Evolutionary conservation across 2,113 vertebrate genomes (phyloP).

Genomic region (Cygnus buccinator): DNA sequence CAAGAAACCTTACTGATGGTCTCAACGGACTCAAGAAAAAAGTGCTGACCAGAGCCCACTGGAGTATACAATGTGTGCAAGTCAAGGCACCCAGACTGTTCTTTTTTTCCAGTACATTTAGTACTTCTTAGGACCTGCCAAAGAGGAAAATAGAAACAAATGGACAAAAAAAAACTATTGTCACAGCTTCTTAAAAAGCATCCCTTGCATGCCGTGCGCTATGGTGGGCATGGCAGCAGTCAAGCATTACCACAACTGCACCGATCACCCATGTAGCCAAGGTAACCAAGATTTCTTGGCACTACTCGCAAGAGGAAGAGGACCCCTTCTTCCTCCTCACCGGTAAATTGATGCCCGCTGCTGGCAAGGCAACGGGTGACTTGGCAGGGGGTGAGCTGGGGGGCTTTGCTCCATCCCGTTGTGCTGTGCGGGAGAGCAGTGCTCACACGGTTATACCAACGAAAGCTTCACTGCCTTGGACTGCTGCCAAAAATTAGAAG

Average conservation of each 20-base stretch:
- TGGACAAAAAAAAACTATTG: neutral
- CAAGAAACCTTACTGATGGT: neutral
- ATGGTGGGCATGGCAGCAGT: neutral
- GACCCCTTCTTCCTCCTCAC: neutral
- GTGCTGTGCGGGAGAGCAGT: neutral
- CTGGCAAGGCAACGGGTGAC: neutral
- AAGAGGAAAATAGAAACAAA: neutral
- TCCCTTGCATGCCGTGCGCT: neutral
- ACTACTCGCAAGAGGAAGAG: neutral
- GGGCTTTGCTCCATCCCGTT: fast-evolving
- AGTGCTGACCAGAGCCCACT: neutral
- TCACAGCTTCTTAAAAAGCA: neutral
- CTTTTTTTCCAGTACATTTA: neutral
- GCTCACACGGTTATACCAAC: neutral
- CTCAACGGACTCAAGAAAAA: neutral
- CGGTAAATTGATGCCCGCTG: neutral
- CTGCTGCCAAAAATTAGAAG: constrained; percentile 11
- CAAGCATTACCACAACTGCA: neutral
- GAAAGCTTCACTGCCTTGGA: neutral
- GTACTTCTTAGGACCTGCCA: neutral
- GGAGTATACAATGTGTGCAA: neutral
- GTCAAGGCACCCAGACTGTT: neutral
- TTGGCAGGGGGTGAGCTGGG: neutral
- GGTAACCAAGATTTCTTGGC: neutral
- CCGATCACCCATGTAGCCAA: neutral